phyloP scores from a whole-genome alignment of 2,797 vertebrate genomes.

The Esox lucius region DNA sequence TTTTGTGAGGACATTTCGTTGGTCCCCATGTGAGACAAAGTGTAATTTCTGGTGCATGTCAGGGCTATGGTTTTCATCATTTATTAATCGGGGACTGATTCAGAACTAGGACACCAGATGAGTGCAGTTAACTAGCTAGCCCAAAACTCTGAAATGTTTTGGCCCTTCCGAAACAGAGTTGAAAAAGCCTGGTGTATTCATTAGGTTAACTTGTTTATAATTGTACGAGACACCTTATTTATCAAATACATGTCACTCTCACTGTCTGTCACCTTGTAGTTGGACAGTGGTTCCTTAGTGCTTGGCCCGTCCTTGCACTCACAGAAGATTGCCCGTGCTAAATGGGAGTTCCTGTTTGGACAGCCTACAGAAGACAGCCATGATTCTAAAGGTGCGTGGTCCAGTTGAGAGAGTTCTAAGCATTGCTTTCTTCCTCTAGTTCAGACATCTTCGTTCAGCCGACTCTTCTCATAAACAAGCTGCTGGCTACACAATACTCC shows the following conservation, averaged over 20 bases:
- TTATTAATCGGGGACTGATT: no score
- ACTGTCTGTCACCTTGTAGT: constrained; percentile 63
- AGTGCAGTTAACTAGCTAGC: no score
- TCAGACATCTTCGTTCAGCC: constrained; percentile 4
- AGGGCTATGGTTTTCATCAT: no score
- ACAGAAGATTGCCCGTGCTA: constrained; percentile 92
- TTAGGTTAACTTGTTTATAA: no score
- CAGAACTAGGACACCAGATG: no score
- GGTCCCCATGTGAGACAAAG: no score
- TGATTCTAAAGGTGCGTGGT: constrained; percentile 51
- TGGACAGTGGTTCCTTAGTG: constrained; percentile 62
- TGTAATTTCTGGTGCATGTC: no score
- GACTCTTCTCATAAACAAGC: constrained; percentile 48
- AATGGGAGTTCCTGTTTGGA: constrained; percentile 98
- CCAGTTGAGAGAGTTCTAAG: not conserved
- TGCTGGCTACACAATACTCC: constrained; percentile 37
- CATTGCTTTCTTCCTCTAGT: constrained; percentile 7
- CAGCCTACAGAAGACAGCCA: constrained; percentile 67
- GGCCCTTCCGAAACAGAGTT: no score
- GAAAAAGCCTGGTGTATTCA: no score
- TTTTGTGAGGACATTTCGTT: no score
- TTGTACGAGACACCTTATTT: not conserved
- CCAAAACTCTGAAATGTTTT: no score
- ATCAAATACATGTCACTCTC: not conserved
- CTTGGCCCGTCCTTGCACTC: constrained; percentile 86